Conservation (phyloP, 2,888 invertebrate genomes). For the Parochlus steinenii region DNA sequence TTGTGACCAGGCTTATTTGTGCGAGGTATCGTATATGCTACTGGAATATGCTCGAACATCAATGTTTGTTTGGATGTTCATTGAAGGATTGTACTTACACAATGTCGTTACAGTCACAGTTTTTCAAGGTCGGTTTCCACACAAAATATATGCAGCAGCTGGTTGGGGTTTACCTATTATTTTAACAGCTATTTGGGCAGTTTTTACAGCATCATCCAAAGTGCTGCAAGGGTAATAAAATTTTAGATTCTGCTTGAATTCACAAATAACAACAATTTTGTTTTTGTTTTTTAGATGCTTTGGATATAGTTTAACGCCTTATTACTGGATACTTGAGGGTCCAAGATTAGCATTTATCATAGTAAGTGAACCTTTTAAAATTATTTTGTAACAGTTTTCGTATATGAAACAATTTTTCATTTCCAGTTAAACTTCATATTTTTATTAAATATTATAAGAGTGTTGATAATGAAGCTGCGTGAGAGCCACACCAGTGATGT, state of each 20-base stretch:
- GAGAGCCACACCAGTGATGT: constrained; percentile 57
- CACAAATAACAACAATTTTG: constrained; percentile 15
- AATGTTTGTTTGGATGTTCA: constrained; percentile 95
- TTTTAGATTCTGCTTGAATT: too few species aligned
- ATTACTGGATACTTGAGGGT: constrained; percentile 84
- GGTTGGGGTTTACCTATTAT: constrained; percentile 63
- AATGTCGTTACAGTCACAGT: constrained; percentile 63
- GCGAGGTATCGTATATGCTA: constrained; percentile 59
- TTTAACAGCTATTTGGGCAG: constrained; percentile 51
- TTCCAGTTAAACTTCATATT: constrained; percentile 61
- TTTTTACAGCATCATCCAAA: constrained; percentile 38
- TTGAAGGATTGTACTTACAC: constrained; percentile 82
- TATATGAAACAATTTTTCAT: constrained; percentile 13
- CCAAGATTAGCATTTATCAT: constrained; percentile 63
- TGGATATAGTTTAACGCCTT: constrained; percentile 61
- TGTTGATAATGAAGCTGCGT: constrained; percentile 56
- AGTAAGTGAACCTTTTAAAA: constrained; percentile 35
- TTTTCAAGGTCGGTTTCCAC: constrained; percentile 40
- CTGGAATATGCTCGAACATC: constrained; percentile 80
- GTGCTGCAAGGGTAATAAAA: constrained; percentile 28
- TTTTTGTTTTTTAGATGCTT: constrained; percentile 74
- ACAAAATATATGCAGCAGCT: constrained; percentile 41
- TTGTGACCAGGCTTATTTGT: constrained; percentile 62
- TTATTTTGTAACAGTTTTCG: constrained; percentile 1
- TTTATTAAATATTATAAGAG: constrained; percentile 61